phyloP scores from a whole-genome alignment of 1,140 invertebrate genomes.

The Drosophila pseudoananassae region DNA sequence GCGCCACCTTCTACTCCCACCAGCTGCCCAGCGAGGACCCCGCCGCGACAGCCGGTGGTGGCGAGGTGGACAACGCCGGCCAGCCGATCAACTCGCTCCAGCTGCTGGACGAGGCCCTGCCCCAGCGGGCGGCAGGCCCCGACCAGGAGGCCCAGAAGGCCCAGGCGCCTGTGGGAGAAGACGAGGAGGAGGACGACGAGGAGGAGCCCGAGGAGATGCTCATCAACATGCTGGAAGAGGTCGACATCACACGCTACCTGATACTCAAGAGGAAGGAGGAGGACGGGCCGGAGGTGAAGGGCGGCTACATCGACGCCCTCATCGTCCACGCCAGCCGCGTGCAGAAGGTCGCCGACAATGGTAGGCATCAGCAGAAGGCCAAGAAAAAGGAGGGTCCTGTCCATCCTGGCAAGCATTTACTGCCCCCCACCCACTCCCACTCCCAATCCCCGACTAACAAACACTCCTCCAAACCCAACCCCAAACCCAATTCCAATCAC shows the following conservation, averaged over 20 bases:
- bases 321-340: constrained; percentile 97
- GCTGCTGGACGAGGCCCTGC: constrained; percentile 21
- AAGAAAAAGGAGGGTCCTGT: no score
- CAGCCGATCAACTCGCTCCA: constrained; percentile 55
- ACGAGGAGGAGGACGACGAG: constrained; percentile 73
- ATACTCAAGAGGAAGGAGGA: constrained; percentile 92
- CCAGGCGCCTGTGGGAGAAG: constrained; percentile 10
- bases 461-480: no score
- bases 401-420: constrained; percentile 3
- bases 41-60: neutral
- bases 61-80: neutral
- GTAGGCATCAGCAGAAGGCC: constrained; percentile 58
- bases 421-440: neutral
- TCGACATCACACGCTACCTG: constrained; percentile 92
- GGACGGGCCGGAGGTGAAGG: constrained; percentile 94
- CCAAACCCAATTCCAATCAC: constrained; percentile 1
- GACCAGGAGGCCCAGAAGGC: no score
- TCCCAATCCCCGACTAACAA: constrained; percentile 1
- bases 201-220: constrained; percentile 69
- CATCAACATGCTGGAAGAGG: constrained; percentile 88
- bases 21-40: constrained; percentile 55
- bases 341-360: constrained; percentile 80
- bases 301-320: constrained; percentile 95
- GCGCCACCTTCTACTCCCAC: constrained; percentile 59
- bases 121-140: neutral